Base-by-base conservation (phyloP, 2,113 vertebrate genomes). In the Scophthalmus maximus region DNA sequence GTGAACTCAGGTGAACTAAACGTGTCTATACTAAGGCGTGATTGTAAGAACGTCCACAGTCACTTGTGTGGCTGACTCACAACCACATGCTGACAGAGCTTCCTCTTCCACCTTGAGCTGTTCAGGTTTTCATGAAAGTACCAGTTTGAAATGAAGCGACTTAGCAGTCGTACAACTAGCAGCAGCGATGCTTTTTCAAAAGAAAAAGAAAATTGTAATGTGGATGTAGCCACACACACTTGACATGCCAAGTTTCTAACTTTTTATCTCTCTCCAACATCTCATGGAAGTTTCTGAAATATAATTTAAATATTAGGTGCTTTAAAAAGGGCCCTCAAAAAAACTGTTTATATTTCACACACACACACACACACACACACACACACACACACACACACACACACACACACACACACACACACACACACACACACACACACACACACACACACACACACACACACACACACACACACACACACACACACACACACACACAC, bases 1-100 rank as follows among this genome's bases (percentile, higher is more conserved):
- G n/a, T n/a, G n/a, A 63, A 53, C 15, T 68, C 50, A 59, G 38
- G 52, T 56, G 46, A 79, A 82, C 64, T 72, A 71, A 20, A 68
- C 46, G 34, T 34, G 57, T 27, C 49, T 73, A n/a, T 25, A 79
- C 76, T 69, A 78, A 80, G 46, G 46, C 40, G 23, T 60, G 42
- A 75, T 50, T 75, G 76, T 78, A 46, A 58, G 40, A 63, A 68
- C 34, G 27, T 34, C 23, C 22, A 51, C 12, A 47, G 49, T 49
- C 30, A 68, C 52, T 57, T 68, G 66, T 56, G 53, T 51, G 23
- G 64, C 30, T 36, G 38, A 38, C 23, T 40, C 27, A 23, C 50
- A 18, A 8, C 2, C 22, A 38, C 27, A 26, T 22, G 27, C 17
- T 34, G 47, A 27, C 59, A 6, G 14, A 14, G 56, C 23, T 47